These are phyloP conservation scores for Mastomys natalensis DNA, from an alignment of 2,113 vertebrate genomes.

Conservation along the genomic window DNA sequence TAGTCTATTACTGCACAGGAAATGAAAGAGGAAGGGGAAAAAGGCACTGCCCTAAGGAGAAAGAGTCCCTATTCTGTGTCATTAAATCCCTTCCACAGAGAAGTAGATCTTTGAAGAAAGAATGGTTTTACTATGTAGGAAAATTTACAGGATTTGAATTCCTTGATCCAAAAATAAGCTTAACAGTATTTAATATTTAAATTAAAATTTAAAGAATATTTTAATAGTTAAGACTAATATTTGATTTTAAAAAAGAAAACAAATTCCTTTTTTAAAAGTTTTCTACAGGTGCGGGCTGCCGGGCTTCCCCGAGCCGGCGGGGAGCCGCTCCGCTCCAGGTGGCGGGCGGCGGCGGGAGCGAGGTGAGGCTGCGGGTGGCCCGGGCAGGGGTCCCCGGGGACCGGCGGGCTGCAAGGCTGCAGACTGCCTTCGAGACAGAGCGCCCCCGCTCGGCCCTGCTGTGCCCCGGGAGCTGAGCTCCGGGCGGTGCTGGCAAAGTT, in stretches of 20 bases:
- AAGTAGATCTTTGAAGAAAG: not conserved
- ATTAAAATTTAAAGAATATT: too few relatives aligned
- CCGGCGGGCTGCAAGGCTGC: not conserved
- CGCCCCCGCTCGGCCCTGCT: slow-evolving; percentile 60
- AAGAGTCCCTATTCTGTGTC: not conserved
- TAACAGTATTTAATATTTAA: not conserved
- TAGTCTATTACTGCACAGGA: not conserved
- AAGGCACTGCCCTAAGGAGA: not conserved
- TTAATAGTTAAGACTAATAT: too few relatives aligned
- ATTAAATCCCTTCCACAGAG: not conserved
- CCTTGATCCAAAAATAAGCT: not conserved
- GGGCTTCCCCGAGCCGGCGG: slow-evolving; percentile 63
- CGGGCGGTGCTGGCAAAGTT: slow-evolving; percentile 82
- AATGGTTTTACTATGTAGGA: not conserved
- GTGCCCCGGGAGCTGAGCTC: slow-evolving; percentile 74
- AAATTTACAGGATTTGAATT: not conserved
- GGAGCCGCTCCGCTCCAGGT: slow-evolving; percentile 77
- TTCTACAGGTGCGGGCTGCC: slow-evolving; percentile 60
- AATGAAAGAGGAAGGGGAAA: not conserved
- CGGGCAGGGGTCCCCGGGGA: not conserved
- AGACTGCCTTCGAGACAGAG: slow-evolving; percentile 55
- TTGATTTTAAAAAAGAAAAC: not conserved
- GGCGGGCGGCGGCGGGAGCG: slow-evolving; percentile 67
- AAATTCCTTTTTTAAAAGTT: not conserved
- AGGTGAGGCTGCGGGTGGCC: slow-evolving; percentile 75